Evolutionary conservation across 2,888 invertebrate species (phyloP).

Genomic region (Mythimna lalbum): DNA sequence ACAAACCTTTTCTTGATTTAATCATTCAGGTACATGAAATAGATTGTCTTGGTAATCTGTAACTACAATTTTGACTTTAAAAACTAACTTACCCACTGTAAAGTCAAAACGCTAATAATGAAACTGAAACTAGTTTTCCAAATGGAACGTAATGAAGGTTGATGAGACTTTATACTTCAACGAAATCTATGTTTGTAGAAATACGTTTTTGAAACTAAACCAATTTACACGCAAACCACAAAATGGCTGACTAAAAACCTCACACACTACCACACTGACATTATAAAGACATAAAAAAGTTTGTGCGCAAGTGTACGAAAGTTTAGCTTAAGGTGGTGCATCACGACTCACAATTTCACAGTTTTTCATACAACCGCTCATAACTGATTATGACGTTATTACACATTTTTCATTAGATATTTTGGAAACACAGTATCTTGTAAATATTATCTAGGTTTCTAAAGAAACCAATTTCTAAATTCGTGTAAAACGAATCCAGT

Average conservation of each 20-base stretch:
- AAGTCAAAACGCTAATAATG: background rate
- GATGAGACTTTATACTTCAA: constrained; percentile 12
- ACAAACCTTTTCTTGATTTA: background rate
- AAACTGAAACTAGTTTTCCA: constrained; percentile 4
- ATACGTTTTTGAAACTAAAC: constrained; percentile 10
- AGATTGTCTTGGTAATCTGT: background rate
- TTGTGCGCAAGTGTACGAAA: no score
- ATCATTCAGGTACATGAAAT: background rate
- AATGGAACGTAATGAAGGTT: constrained; percentile 20
- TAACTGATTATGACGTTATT: no score
- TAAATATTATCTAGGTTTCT: no score
- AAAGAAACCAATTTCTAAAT: no score
- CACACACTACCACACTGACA: no score
- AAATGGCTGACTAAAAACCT: background rate
- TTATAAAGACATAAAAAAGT: no score
- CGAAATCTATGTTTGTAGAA: background rate
- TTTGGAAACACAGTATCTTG: no score
- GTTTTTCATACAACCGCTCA: no score
- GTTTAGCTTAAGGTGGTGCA: no score
- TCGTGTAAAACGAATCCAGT: no score
- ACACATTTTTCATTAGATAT: no score
- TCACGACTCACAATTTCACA: no score
- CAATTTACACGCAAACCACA: background rate
- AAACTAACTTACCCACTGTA: background rate
- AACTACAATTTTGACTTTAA: background rate